A percentile compares a stretch with the other conserved stretches of the same genome.
These are phyloP conservation scores for Eulacestoma nigropectus DNA, from an alignment of 2,113 vertebrate genomes.

Conservation along the genomic window DNA sequence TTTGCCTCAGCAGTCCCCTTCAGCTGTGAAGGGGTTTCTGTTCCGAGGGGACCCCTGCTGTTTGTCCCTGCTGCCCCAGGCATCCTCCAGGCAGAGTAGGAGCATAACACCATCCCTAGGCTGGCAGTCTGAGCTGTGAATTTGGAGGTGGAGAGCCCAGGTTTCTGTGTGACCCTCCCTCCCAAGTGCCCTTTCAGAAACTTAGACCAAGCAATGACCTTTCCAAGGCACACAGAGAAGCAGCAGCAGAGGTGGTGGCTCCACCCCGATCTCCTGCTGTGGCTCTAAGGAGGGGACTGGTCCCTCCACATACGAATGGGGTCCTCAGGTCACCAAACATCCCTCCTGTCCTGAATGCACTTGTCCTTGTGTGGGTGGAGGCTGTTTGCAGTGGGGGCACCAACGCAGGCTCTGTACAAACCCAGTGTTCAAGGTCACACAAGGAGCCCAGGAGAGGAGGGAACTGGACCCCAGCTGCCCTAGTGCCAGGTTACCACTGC, in stretches of 20 bases:
- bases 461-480: not conserved
- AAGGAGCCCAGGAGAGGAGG: not conserved
- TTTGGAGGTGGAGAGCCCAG: not conserved
- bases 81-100: not conserved
- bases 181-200: not conserved
- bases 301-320: not conserved
- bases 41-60: not conserved
- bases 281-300: not conserved
- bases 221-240: not conserved
- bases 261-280: fast-evolving
- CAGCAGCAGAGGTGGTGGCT: not conserved
- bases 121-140: not conserved
- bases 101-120: not conserved
- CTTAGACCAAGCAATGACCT: not conserved
- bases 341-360: not conserved
- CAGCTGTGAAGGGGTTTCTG: fast-evolving
- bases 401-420: not conserved
- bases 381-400: not conserved
- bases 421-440: not conserved
- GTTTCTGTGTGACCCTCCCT: not conserved
- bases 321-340: not conserved
- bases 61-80: not conserved
- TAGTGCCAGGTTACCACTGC: not conserved
- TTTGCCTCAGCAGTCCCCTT: not conserved
- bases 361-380: not conserved